Percentiles rank a stretch among this genome's conserved stretches.
These are phyloP conservation scores for Callyntrura guangdongensis DNA, from an alignment of 2,888 invertebrate genomes.

Conservation along the genomic window DNA sequence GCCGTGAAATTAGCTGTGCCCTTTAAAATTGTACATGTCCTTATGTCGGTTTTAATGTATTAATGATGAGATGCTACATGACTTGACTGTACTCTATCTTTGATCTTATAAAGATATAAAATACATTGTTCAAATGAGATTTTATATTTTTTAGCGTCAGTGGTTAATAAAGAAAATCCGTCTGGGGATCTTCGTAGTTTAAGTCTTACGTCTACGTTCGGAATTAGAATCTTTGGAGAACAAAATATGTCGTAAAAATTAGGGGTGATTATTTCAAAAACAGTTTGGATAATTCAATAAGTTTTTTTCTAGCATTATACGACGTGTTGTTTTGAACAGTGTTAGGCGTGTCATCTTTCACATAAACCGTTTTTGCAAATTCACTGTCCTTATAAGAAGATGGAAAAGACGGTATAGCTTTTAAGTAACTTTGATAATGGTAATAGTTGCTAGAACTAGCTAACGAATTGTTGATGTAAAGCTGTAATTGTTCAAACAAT, in stretches of 20 bases:
- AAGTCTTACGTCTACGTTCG: background rate
- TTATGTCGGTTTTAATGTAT: background rate
- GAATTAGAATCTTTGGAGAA: background rate
- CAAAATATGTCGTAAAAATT: conserved; percentile 3
- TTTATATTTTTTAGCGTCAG: conserved; percentile 16
- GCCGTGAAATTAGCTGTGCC: background rate
- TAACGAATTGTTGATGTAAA: background rate
- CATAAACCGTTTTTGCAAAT: background rate
- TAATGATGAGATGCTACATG: no score
- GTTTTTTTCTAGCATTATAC: background rate
- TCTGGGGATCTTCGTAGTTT: background rate
- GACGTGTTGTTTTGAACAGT: background rate
- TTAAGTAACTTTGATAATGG: background rate
- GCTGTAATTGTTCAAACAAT: background rate
- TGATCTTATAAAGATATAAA: background rate
- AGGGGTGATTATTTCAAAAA: background rate
- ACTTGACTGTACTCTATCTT: background rate
- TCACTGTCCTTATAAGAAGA: background rate
- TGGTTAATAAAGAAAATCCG: background rate
- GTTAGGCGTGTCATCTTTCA: background rate
- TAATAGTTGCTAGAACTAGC: background rate
- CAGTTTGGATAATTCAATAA: background rate
- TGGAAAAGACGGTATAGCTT: background rate
- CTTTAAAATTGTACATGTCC: background rate
- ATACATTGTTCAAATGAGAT: background rate